Conservation (phyloP, 2,888 invertebrate species). For the Plusia festucae region DNA sequence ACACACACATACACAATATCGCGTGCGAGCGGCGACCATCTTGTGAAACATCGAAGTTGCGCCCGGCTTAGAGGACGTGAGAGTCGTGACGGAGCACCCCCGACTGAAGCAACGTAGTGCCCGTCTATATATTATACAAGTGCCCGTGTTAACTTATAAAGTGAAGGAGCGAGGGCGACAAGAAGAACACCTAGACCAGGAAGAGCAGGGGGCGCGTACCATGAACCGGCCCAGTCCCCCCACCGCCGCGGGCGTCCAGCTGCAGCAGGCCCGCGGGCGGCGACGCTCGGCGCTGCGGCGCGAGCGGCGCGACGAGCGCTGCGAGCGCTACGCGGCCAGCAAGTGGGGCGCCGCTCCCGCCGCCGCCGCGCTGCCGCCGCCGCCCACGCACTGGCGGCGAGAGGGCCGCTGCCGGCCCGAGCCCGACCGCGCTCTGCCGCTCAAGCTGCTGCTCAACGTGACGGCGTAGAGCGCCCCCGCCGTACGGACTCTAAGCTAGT, state of each 20-base stretch:
- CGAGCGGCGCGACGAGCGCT: slow-evolving; percentile 67
- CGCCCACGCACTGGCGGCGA: slow-evolving; percentile 93
- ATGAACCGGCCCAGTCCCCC: slow-evolving; percentile 56
- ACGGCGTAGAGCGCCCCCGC: slow-evolving; percentile 74
- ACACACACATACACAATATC: slow-evolving; percentile 66
- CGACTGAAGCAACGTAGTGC: slow-evolving; percentile 54
- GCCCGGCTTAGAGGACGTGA: slow-evolving; percentile 65
- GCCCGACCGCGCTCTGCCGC: slow-evolving; percentile 89
- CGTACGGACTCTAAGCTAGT: slow-evolving; percentile 78
- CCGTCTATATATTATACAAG: slow-evolving; percentile 47
- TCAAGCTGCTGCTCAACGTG: slow-evolving; percentile 91
- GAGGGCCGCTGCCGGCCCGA: slow-evolving; percentile 85
- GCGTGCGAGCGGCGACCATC: slow-evolving; percentile 79
- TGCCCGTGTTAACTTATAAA: slow-evolving; percentile 43
- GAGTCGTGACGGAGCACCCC: slow-evolving; percentile 47
- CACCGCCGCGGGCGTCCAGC: slow-evolving; percentile 56
- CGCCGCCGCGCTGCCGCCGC: slow-evolving; percentile 93
- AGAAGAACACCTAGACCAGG: slow-evolving; percentile 66
- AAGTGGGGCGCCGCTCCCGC: slow-evolving; percentile 95
- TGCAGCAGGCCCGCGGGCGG: slow-evolving; percentile 66
- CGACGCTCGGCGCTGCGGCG: slow-evolving; percentile 67
- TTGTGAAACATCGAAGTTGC: slow-evolving; percentile 77
- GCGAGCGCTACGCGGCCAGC: slow-evolving; percentile 91
- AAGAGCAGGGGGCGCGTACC: slow-evolving; percentile 62
- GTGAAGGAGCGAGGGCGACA: slow-evolving; percentile 57